Percentiles rank a stretch among this genome's conserved stretches.
phyloP scores from a whole-genome alignment of 2,797 vertebrate genomes.

The Aldrovandia affinis region DNA sequence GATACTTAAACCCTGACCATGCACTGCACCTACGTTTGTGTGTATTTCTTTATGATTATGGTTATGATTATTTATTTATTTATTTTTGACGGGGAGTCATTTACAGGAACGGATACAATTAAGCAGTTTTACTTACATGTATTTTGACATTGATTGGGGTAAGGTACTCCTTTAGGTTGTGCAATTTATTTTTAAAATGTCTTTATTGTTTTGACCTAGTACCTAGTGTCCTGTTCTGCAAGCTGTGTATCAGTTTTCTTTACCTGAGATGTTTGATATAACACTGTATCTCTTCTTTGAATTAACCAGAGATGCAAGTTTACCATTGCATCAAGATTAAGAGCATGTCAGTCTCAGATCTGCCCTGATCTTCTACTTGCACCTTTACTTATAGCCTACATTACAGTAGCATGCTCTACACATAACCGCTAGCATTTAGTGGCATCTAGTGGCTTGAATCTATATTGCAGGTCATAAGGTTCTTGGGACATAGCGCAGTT shows the following conservation, averaged over 20 bases:
- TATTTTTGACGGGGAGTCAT: neutral
- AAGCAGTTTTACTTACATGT: too few relatives aligned
- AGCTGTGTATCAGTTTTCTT: neutral
- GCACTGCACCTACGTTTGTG: neutral
- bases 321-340: neutral
- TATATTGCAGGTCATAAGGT: neutral
- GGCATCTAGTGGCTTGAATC: conserved; percentile 7
- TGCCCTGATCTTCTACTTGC: neutral
- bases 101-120: too few relatives aligned
- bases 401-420: neutral
- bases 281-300: neutral
- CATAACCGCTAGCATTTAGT: neutral
- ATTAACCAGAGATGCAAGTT: neutral
- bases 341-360: neutral
- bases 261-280: neutral
- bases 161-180: neutral
- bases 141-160: neutral
- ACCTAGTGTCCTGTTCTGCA: neutral
- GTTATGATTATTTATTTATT: neutral
- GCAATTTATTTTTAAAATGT: neutral
- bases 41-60: conserved; percentile 25
- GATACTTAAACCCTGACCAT: neutral
- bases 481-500: neutral
- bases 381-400: neutral
- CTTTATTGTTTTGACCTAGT: neutral